A percentile compares a stretch with the other conserved stretches of the same genome.
Conservation (phyloP, 2,113 vertebrate species). For the Tachysurus fulvidraco region DNA sequence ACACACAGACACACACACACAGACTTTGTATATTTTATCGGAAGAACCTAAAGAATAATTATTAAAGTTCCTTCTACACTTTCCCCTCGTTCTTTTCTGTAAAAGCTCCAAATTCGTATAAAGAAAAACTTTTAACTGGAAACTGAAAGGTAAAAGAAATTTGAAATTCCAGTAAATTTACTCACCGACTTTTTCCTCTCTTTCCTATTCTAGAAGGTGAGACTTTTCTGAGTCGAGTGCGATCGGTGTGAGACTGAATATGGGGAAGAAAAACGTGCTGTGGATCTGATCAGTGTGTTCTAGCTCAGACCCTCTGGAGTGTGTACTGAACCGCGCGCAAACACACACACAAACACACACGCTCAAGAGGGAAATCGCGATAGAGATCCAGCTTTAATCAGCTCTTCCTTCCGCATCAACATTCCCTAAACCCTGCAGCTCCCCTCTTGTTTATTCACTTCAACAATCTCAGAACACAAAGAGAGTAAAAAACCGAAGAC, state of each 20-base stretch:
- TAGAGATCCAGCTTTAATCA: neutral
- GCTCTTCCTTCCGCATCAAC: neutral
- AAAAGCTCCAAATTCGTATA: neutral
- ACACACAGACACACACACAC: neutral
- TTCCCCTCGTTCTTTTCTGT: neutral
- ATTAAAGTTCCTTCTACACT: neutral
- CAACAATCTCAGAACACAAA: neutral
- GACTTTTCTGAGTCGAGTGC: neutral
- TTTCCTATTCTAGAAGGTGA: neutral
- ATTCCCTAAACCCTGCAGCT: neutral
- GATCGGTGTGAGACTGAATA: no score
- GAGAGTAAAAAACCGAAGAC: neutral
- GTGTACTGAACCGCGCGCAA: neutral
- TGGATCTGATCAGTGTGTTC: neutral
- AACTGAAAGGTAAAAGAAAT: neutral
- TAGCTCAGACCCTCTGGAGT: neutral
- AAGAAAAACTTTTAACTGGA: neutral
- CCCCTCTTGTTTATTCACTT: neutral
- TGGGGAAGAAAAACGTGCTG: neutral
- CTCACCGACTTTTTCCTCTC: slow-evolving; percentile 6
- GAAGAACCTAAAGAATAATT: neutral
- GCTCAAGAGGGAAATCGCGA: neutral
- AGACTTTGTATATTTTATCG: neutral
- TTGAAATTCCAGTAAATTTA: neutral
- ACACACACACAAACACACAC: no score